Evolutionary conservation across 2,888 invertebrate genomes (phyloP).

Genomic region (Troglohyphantes excavatus): DNA sequence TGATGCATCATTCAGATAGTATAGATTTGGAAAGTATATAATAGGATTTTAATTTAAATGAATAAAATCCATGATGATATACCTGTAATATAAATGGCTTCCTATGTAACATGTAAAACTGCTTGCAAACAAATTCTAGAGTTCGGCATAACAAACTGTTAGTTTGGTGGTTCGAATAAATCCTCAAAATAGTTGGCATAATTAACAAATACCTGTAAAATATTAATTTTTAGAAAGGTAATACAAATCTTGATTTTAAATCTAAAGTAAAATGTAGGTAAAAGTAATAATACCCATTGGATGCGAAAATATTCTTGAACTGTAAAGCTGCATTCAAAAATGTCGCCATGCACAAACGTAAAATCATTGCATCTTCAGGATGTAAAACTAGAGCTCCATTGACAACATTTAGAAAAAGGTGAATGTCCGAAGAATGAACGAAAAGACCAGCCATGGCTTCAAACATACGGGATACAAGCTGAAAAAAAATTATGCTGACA

Average conservation of each 20-base stretch:
- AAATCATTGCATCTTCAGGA: conserved; percentile 97
- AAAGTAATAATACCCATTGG: conserved; percentile 89
- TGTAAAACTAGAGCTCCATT: conserved; percentile 98
- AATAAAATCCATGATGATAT: neutral
- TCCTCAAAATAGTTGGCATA: conserved; percentile 97
- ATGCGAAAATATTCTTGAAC: conserved; percentile 99
- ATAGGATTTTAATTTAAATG: too few relatives aligned
- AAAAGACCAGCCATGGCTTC: conserved; percentile 99
- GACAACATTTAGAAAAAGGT: conserved; percentile 97
- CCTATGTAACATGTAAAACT: conserved; percentile 98
- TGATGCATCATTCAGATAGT: too few relatives aligned
- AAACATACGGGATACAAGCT: conserved; percentile 95
- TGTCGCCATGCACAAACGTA: conserved; percentile 97
- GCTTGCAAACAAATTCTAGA: conserved; percentile 98
- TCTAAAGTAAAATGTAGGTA: neutral
- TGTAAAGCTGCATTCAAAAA: conserved; percentile 98
- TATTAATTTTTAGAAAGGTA: neutral
- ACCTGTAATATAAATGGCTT: conserved; percentile 97
- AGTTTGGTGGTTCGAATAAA: conserved; percentile 98
- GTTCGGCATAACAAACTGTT: conserved; percentile 97
- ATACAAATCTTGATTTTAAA: neutral
- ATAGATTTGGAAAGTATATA: too few relatives aligned
- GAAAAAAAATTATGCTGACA: conserved; percentile 3
- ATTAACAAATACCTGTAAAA: conserved; percentile 92
- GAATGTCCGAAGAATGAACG: conserved; percentile 97